Percentiles rank a stretch among this genome's conserved stretches.
Evolutionary conservation across 2,888 invertebrate species (phyloP).

Genomic region (Neoaliturus tenellus): DNA sequence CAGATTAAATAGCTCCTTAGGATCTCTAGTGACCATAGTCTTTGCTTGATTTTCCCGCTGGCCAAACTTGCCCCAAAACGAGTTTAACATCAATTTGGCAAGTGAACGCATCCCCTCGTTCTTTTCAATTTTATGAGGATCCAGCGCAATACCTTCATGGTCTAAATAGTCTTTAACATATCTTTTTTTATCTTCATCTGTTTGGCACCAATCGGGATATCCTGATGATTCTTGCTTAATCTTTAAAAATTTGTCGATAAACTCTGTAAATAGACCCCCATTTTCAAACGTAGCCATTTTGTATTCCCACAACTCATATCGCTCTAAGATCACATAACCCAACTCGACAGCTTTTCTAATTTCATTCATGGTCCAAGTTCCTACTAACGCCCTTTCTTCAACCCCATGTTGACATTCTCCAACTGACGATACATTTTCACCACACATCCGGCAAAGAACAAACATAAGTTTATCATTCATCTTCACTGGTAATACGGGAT

Average conservation of each 20-base stretch:
- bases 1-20: slow-evolving; percentile 32
- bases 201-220: slow-evolving; percentile 6
- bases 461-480: slow-evolving; percentile 36
- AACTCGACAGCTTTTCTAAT: slow-evolving; percentile 66
- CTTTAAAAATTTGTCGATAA: slow-evolving; percentile 60
- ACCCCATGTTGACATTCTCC: slow-evolving; percentile 36
- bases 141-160: slow-evolving; percentile 62
- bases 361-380: slow-evolving; percentile 69
- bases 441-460: slow-evolving; percentile 69
- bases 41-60: slow-evolving; percentile 65
- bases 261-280: slow-evolving; percentile 63
- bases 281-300: slow-evolving; percentile 58
- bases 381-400: slow-evolving; percentile 64
- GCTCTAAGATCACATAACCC: slow-evolving; percentile 67
- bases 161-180: slow-evolving; percentile 10
- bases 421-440: slow-evolving; percentile 59
- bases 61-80: slow-evolving; percentile 66
- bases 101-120: slow-evolving; percentile 64
- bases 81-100: slow-evolving; percentile 65
- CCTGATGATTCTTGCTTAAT: slow-evolving; percentile 53
- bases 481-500: slow-evolving; percentile 27
- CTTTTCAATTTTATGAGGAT: slow-evolving; percentile 59
- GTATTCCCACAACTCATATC: slow-evolving; percentile 66
- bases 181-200: slow-evolving; percentile 60
- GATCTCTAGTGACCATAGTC: slow-evolving; percentile 52